These are phyloP conservation scores for Centropus unirufus DNA, from an alignment of 2,113 vertebrate species.

Conservation along the genomic window DNA sequence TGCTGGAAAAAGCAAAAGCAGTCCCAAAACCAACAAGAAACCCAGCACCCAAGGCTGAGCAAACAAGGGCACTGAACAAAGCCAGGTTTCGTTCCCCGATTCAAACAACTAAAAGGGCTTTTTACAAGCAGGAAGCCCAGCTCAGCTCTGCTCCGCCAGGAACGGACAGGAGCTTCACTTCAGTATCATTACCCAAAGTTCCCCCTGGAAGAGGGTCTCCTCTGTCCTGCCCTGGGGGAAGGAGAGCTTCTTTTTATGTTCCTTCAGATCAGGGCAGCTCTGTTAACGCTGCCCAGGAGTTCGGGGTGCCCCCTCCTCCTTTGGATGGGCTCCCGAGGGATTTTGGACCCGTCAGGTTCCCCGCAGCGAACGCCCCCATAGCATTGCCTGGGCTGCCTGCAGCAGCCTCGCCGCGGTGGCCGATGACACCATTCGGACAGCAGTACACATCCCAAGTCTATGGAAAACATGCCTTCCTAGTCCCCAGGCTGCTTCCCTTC, in stretches of 20 bases:
- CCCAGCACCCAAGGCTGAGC: neutral
- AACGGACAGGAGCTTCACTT: neutral
- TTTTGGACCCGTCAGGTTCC: neutral
- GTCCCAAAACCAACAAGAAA: neutral
- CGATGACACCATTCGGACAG: fast-evolving
- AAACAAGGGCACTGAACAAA: neutral
- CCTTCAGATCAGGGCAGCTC: neutral
- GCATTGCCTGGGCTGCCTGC: fast-evolving
- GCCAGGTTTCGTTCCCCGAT: neutral
- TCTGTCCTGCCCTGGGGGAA: neutral
- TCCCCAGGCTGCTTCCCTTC: neutral
- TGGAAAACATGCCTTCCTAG: neutral
- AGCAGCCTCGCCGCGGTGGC: neutral
- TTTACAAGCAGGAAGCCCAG: neutral
- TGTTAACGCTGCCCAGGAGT: neutral
- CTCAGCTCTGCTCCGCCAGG: neutral
- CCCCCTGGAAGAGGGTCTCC: neutral
- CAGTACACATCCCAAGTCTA: neutral
- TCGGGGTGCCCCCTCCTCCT: neutral
- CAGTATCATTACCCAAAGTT: neutral
- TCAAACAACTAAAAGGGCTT: neutral
- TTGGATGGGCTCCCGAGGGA: too few relatives aligned
- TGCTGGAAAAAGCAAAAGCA: neutral
- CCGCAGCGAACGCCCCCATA: neutral
- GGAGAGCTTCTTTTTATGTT: neutral